Evolutionary conservation across 23 tunicate genomes (phyloP).

Genomic region (Halocynthia roretzi): DNA sequence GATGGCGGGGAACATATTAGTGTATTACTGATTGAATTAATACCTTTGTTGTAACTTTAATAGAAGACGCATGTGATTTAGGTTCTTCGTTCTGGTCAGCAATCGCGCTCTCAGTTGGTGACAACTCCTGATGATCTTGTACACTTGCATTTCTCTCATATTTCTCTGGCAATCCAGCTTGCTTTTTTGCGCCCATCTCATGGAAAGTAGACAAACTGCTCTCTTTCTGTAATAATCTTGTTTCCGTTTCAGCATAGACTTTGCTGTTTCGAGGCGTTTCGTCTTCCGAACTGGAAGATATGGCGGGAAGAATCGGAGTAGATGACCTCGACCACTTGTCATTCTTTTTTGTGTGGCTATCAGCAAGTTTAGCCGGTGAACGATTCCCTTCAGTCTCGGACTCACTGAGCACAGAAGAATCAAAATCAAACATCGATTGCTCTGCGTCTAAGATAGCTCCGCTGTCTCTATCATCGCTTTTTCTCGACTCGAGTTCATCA

Average conservation of each 20-base stretch:
- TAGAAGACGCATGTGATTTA: no score
- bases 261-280: slow-evolving; percentile 12
- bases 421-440: slow-evolving; percentile 69
- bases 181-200: not conserved
- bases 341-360: not conserved
- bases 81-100: slow-evolving; percentile 4
- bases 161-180: no score
- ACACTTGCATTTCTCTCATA: not conserved
- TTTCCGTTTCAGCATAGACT: no score
- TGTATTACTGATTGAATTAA: not conserved
- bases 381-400: not conserved
- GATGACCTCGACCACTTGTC: slow-evolving; percentile 37
- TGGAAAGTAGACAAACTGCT: not conserved
- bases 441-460: slow-evolving; percentile 83
- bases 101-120: slow-evolving; percentile 67
- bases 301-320: slow-evolving; percentile 83
- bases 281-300: slow-evolving; percentile 41
- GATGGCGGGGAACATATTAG: no score
- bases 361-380: not conserved
- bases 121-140: slow-evolving; percentile 33
- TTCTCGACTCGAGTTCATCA: slow-evolving; percentile 31
- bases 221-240: not conserved
- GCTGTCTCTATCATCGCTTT: slow-evolving; percentile 94
- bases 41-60: slow-evolving; percentile 13
- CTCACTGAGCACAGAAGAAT: slow-evolving; percentile 47